Evolutionary conservation across 2,888 invertebrate species (phyloP), one percentile per base, ranked within the genome.

Genomic region (Cybosia mesomella): DNA sequence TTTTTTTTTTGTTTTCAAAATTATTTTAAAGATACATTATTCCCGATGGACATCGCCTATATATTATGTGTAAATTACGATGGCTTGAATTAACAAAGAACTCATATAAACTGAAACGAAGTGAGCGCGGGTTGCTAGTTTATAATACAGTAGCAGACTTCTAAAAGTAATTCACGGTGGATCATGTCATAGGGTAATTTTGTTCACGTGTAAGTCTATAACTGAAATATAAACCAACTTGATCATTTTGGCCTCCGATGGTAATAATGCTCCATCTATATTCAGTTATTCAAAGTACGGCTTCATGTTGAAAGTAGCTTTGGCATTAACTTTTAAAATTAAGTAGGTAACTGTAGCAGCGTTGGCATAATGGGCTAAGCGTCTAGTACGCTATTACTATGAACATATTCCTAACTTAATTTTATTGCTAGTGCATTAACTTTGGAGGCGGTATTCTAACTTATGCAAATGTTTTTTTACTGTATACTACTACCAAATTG

Each of bases 211-310:
- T 11, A 5, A 15, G 5, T 43, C 8, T 15, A 15, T 15, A 15
- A 43, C 18, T 7, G 2, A 18, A 18, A 18, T 43, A 18, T 39
- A 39, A 39, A 18, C 18, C 18, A 18, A 43, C 5, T 39, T 43
- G 18, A 43, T 15, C 7, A 43, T 43, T 4, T 43, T 5, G 43
- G 7, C 43, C 18, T 15, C n/a, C 9, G 8, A 9, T 49, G 2
- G 7, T 1, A 49, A n/a, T 8, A n/a, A 49, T 49, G 18, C 8
- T 49, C 49, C 49, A n/a, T 49, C 1, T 18, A 49, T 49, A 49
- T n/a, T 49, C 49, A 49, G 49, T 49, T 49, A n/a, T 49, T 49
- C n/a, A n/a, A 49, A 49, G n/a, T n/a, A 49, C n/a, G n/a, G 49
- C 49, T 49, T 49, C n/a, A 49, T 49, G 18, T 49, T 49, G 49